phyloP scores from a whole-genome alignment of 2,797 vertebrate species.

The Hozukius guyotensis region DNA sequence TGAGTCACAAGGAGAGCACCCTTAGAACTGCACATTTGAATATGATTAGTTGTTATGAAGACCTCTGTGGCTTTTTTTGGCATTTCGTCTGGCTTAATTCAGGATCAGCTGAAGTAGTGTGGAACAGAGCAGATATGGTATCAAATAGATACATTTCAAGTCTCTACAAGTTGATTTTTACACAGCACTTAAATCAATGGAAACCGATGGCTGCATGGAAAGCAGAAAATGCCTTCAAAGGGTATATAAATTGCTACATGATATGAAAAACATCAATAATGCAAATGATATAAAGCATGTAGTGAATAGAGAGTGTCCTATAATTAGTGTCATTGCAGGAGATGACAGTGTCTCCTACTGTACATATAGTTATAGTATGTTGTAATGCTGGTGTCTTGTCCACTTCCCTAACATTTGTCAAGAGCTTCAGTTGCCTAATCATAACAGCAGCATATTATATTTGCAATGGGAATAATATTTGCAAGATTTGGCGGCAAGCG shows the following conservation, averaged over 20 bases:
- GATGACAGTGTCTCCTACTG: not conserved
- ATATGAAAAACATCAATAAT: not conserved
- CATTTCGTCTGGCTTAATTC: not conserved
- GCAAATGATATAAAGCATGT: not conserved
- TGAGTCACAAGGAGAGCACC: not conserved
- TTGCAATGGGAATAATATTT: not conserved
- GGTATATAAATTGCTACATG: not conserved
- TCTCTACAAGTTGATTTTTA: not conserved
- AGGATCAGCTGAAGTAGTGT: not conserved
- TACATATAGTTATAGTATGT: not conserved
- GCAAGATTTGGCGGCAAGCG: too few relatives aligned
- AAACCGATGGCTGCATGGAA: not conserved
- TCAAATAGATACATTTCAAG: not conserved
- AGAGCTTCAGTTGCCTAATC: not conserved
- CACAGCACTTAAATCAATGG: not conserved
- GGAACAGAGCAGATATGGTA: not conserved
- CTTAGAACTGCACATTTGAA: not conserved
- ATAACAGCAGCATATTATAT: not conserved
- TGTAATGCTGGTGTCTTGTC: not conserved
- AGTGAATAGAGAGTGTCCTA: not conserved
- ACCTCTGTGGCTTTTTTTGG: conserved; percentile 1
- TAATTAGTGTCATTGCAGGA: not conserved
- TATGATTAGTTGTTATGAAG: conserved; percentile 6
- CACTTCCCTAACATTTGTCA: not conserved
- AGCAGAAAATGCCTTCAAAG: not conserved